Evolutionary conservation across 2,888 invertebrate genomes (phyloP), one percentile per base, ranked within the genome.

Genomic region (Trachelus tabidus): DNA sequence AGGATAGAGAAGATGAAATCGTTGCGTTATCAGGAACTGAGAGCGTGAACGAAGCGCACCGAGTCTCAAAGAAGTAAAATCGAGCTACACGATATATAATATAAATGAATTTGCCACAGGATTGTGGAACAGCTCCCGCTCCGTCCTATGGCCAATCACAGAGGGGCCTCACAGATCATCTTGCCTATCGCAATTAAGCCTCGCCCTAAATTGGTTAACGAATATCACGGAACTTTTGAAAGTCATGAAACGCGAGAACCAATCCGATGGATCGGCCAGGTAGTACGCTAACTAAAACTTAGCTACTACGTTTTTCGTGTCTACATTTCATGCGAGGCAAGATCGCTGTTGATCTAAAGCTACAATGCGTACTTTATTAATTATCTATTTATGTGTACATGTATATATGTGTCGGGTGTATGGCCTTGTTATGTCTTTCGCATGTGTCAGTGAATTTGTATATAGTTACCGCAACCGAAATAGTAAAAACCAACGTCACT

Each of bases 251-350:
- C 11, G n/a, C 37, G 11, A 30, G 75, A 78, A 76, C 71, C 33
- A n/a, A 75, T 78, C 76, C 34, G 56, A 75, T 69, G 68, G 68
- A 68, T 73, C 56, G 78, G 71, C 75, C 78, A 76, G 73, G 78
- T 78, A 78, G 78, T 78, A 68, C 12, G 78, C 78, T 78, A 78
- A 78, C 78, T 78, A 78, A 78, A 78, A 78, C 78, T 75, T 76
- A 78, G 78, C 78, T 78, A 78, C 78, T 78, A 78, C 78, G 76
- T 73, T 78, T 76, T 73, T 71, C 71, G 71, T 76, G 76, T 80
- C 81, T 83, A 82, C 82, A 73, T 84, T 82, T 34, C 76, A 77
- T 73, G 73, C 79, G 34, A 75, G 75, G 68, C 69, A 81, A 82
- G 78, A 81, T 75, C 78, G 80, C 81, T 80, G 75, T 79, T 81